A percentile compares a stretch with the other conserved stretches of the same genome.
Evolutionary conservation across 1,140 invertebrate species (phyloP).

Genomic region (Phthorimaea operculella): DNA sequence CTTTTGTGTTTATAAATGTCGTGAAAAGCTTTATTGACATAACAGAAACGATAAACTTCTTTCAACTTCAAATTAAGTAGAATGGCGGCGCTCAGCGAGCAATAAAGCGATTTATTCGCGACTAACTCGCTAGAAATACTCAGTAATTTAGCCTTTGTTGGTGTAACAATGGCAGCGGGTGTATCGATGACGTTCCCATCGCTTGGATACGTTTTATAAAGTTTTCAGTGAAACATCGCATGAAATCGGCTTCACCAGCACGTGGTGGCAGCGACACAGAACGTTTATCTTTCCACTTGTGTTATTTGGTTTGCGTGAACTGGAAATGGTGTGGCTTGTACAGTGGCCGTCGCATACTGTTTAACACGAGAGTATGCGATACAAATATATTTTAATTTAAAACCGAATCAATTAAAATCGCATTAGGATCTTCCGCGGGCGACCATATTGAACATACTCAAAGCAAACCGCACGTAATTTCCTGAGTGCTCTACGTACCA

Average conservation of each 20-base stretch:
- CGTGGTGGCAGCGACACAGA: background rate
- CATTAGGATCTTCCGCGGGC: too few species aligned
- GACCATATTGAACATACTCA: too few species aligned
- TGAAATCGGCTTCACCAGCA: background rate
- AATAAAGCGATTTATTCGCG: constrained; percentile 13
- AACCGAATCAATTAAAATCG: too few species aligned
- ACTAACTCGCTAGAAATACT: constrained; percentile 9
- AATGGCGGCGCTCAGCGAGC: constrained; percentile 1
- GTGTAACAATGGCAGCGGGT: background rate
- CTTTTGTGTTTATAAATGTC: constrained; percentile 1
- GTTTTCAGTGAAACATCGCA: background rate
- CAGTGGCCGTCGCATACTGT: too few species aligned
- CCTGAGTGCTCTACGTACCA: too few species aligned
- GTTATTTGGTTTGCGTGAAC: too few species aligned
- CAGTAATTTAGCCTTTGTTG: constrained; percentile 10
- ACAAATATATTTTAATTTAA: too few species aligned
- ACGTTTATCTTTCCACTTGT: too few species aligned
- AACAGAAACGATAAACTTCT: constrained; percentile 3
- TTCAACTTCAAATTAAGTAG: constrained; percentile 5
- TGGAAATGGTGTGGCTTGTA: too few species aligned
- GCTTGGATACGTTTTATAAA: constrained; percentile 1
- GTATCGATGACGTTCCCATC: constrained; percentile 7
- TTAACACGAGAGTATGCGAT: too few species aligned
- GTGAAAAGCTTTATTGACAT: constrained; percentile 2
- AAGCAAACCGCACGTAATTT: too few species aligned